Conservation (phyloP, 2,888 invertebrate genomes). For the Catocala sponsa region DNA sequence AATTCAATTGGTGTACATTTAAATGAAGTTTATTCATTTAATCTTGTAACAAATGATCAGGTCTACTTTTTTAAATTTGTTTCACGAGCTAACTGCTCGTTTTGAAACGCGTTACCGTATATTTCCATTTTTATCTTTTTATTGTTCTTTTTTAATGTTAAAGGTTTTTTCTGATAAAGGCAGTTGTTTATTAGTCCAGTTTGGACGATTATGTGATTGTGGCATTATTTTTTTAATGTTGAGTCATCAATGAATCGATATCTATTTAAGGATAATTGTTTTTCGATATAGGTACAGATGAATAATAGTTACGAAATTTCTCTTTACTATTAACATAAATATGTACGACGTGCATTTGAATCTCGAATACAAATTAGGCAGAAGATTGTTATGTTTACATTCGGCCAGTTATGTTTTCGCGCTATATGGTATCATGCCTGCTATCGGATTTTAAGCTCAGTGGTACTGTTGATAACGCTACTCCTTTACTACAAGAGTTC, state of each 20-base stretch:
- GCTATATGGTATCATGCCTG: too few relatives aligned
- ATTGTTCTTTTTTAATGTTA: constrained; percentile 3
- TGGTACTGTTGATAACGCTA: too few relatives aligned
- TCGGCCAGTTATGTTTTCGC: too few relatives aligned
- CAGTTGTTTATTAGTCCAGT: constrained; percentile 4
- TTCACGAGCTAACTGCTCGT: not conserved
- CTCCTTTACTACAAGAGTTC: too few relatives aligned
- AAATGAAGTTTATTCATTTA: not conserved
- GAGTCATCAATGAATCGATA: constrained; percentile 1
- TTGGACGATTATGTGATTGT: not conserved
- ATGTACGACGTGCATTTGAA: too few relatives aligned
- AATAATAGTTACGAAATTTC: too few relatives aligned
- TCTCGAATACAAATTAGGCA: too few relatives aligned
- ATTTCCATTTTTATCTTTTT: constrained; percentile 5
- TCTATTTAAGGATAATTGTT: too few relatives aligned
- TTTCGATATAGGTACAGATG: not conserved
- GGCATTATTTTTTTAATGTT: constrained; percentile 1
- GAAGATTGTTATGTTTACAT: too few relatives aligned
- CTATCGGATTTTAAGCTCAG: too few relatives aligned
- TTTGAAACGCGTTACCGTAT: not conserved
- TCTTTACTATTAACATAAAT: too few relatives aligned
- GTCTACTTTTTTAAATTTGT: constrained; percentile 3
- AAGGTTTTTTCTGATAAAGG: constrained; percentile 5
- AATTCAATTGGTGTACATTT: constrained; percentile 5
- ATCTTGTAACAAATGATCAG: not conserved